These are phyloP conservation scores for Digitonthophagus gazella DNA, from an alignment of 2,888 invertebrate species.

Conservation along the genomic window DNA sequence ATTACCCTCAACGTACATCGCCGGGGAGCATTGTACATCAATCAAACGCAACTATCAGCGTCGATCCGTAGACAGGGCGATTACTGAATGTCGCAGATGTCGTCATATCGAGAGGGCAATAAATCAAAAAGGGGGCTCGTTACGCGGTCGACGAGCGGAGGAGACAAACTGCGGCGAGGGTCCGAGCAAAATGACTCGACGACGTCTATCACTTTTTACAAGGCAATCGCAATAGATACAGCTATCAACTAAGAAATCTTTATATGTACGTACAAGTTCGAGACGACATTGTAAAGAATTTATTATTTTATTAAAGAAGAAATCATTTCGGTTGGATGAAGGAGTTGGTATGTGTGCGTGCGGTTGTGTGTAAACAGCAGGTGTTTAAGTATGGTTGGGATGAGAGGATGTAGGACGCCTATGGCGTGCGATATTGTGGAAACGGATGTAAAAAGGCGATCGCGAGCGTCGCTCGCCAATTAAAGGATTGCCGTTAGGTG, in stretches of 20 bases:
- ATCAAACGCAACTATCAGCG: background rate
- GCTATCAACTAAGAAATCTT: too few relatives aligned
- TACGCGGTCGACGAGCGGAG: background rate
- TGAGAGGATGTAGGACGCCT: background rate
- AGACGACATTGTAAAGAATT: too few relatives aligned
- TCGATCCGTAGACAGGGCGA: background rate
- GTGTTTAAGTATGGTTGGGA: background rate
- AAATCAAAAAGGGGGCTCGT: background rate
- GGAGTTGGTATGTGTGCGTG: too few relatives aligned
- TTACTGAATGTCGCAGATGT: background rate
- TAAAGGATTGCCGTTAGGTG: conserved; percentile 31
- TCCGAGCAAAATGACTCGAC: background rate
- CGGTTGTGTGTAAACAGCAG: background rate
- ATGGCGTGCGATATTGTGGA: background rate
- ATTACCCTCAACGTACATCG: background rate
- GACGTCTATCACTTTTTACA: background rate
- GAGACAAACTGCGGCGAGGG: background rate
- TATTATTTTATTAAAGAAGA: too few relatives aligned
- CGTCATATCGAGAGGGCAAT: background rate
- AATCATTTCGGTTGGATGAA: too few relatives aligned
- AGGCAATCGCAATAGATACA: background rate
- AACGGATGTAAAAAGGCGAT: background rate
- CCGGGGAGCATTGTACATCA: background rate
- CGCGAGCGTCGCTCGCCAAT: conserved; percentile 26
- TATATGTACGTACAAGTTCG: too few relatives aligned